phyloP scores from a whole-genome alignment of 2,113 vertebrate species.

The Falco punctatus region DNA sequence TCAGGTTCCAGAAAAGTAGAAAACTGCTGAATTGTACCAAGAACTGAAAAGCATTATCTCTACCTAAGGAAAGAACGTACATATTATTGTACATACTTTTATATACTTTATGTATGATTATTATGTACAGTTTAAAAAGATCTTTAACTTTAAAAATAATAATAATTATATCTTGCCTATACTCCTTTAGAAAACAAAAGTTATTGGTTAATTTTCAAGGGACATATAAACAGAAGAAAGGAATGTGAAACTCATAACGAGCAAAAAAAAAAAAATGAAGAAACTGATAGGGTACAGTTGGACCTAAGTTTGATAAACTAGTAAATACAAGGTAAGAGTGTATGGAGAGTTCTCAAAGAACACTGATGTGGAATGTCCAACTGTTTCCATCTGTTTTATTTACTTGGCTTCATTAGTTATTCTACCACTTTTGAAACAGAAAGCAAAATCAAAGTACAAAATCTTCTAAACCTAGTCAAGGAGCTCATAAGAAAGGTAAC shows the following conservation, averaged over 20 bases:
- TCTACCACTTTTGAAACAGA: not conserved
- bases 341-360: not conserved
- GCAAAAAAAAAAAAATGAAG: not conserved
- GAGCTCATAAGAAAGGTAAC: not conserved
- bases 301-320: not conserved
- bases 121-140: not conserved
- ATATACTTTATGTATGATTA: not conserved
- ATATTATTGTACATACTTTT: not conserved
- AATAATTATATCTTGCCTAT: not conserved
- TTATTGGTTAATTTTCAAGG: not conserved
- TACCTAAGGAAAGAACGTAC: not conserved
- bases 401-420: not conserved
- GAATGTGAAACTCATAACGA: not conserved
- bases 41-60: not conserved
- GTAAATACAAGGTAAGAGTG: not conserved
- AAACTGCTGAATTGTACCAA: not conserved
- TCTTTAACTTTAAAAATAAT: not conserved
- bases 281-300: not conserved
- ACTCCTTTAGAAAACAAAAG: not conserved
- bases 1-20: not conserved
- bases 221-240: not conserved
- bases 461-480: not conserved
- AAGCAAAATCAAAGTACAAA: not conserved
- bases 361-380: not conserved
- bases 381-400: not conserved